Percentiles rank a stretch among this genome's conserved stretches.
Evolutionary conservation across 2,797 vertebrate genomes (phyloP).

Genomic region (Cuniculus paca): DNA sequence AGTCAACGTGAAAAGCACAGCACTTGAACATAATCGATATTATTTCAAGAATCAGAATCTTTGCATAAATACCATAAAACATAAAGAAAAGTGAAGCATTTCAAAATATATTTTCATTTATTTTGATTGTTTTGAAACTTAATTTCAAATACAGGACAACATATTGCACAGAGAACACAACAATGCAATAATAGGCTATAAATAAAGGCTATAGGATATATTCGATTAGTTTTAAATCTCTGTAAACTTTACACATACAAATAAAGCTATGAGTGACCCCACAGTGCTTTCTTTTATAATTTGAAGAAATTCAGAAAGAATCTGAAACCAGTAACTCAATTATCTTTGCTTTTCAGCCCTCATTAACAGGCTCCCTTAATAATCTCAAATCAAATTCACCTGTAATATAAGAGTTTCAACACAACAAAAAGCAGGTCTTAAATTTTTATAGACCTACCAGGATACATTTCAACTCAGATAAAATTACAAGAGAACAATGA

Average conservation of each 20-base stretch:
- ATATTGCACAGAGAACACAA: background rate
- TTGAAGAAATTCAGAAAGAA: slow-evolving; percentile 36
- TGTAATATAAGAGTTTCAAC: background rate
- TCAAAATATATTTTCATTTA: slow-evolving; percentile 31
- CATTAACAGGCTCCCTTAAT: slow-evolving; percentile 64
- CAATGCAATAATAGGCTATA: background rate
- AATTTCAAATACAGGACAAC: background rate
- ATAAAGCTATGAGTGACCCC: slow-evolving; percentile 20
- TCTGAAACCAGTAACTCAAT: slow-evolving; percentile 61
- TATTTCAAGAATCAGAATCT: slow-evolving; percentile 56
- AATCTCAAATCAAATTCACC: slow-evolving; percentile 19
- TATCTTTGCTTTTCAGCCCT: slow-evolving; percentile 61
- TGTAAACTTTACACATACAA: background rate
- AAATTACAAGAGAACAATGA: background rate
- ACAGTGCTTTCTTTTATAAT: slow-evolving; percentile 1
- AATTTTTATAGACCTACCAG: background rate
- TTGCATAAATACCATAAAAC: slow-evolving; percentile 18
- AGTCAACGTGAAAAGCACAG: background rate
- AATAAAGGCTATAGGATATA: slow-evolving; percentile 6
- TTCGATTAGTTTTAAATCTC: background rate
- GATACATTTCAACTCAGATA: slow-evolving; percentile 15
- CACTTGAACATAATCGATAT: slow-evolving; percentile 56
- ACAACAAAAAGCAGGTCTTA: background rate
- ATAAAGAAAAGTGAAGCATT: slow-evolving; percentile 42
- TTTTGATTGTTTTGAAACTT: slow-evolving; percentile 34